phyloP scores from a whole-genome alignment of 1,140 invertebrate genomes.

The Caenorhabditis brenneri region DNA sequence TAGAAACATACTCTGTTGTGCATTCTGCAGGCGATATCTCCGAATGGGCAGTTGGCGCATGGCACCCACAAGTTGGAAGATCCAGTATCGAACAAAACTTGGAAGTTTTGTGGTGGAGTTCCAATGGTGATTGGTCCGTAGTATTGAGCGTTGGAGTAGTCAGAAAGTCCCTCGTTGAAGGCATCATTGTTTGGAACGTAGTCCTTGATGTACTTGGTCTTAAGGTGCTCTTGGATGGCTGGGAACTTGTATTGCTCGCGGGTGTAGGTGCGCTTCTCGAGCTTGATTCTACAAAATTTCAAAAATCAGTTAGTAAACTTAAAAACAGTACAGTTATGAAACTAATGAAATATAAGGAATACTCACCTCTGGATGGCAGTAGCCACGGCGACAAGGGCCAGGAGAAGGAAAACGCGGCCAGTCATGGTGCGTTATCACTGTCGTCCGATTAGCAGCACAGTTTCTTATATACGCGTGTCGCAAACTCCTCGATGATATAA shows the following conservation, averaged over 20 bases:
- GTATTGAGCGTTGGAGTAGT: conserved; percentile 79
- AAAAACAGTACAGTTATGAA: neutral
- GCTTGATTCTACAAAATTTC: conserved; percentile 41
- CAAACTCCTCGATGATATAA: conserved; percentile 31
- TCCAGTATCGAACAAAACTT: conserved; percentile 94
- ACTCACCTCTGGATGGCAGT: conserved; percentile 32
- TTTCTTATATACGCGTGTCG: conserved; percentile 13
- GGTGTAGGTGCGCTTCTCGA: conserved; percentile 47
- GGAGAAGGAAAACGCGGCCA: conserved; percentile 32
- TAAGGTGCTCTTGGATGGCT: conserved; percentile 55
- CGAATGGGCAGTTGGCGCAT: conserved; percentile 86
- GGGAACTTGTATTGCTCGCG: conserved; percentile 52
- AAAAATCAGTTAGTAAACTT: neutral
- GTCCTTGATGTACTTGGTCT: conserved; percentile 54
- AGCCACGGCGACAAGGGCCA: conserved; percentile 35
- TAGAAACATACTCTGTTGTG: conserved; percentile 77
- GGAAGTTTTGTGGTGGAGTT: conserved; percentile 86
- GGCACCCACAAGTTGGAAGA: conserved; percentile 98
- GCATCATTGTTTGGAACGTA: conserved; percentile 51
- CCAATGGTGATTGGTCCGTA: conserved; percentile 90
- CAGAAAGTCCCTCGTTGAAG: conserved; percentile 60
- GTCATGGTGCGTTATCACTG: conserved; percentile 31
- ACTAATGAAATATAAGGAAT: neutral
- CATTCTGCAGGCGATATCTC: conserved; percentile 79
- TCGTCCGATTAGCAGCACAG: neutral